Evolutionary conservation across 2,888 invertebrate species (phyloP).

Genomic region (Polyommatus iphigenia): DNA sequence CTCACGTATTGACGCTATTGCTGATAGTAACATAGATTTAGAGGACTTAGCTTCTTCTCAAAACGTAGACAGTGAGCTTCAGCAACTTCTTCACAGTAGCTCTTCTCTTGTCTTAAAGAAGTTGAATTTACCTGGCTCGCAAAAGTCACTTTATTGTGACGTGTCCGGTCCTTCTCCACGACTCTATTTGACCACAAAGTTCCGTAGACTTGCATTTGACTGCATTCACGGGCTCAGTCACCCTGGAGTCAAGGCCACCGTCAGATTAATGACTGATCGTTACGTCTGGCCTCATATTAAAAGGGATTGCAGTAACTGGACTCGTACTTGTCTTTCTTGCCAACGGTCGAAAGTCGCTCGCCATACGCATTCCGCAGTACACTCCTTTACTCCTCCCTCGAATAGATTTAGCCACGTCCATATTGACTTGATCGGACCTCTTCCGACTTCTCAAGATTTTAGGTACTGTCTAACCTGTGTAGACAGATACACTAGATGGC

Average conservation of each 20-base stretch:
- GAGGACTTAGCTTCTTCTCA: constrained; percentile 34
- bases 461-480: constrained; percentile 51
- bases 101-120: constrained; percentile 41
- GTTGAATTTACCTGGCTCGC: constrained; percentile 34
- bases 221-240: constrained; percentile 43
- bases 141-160: constrained; percentile 41
- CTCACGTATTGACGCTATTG: constrained; percentile 42
- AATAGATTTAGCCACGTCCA: constrained; percentile 55
- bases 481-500: constrained; percentile 48
- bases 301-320: constrained; percentile 48
- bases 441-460: constrained; percentile 48
- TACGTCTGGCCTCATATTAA: constrained; percentile 51
- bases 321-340: constrained; percentile 44
- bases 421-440: constrained; percentile 61
- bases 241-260: constrained; percentile 34
- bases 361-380: constrained; percentile 44
- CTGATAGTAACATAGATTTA: not conserved
- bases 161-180: constrained; percentile 39
- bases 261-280: constrained; percentile 44
- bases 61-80: constrained; percentile 32
- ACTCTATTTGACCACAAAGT: constrained; percentile 40
- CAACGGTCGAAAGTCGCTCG: constrained; percentile 50
- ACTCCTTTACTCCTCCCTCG: constrained; percentile 40
- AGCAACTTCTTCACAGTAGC: constrained; percentile 5
- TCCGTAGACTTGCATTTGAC: constrained; percentile 43